Evolutionary conservation across 2,113 vertebrate genomes (phyloP).

Genomic region (Vicugna pacos): DNA sequence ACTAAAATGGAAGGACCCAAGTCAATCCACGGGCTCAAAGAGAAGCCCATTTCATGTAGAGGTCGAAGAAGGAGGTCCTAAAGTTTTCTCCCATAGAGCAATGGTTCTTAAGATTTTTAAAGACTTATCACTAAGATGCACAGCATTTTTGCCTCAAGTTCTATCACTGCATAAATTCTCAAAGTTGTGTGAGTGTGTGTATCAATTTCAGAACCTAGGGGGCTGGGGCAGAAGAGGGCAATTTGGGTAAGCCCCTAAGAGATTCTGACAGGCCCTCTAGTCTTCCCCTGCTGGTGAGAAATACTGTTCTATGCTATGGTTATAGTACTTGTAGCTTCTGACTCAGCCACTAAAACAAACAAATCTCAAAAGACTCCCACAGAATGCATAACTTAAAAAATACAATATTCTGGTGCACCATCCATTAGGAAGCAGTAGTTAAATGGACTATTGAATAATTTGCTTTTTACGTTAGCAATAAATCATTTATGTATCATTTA

Average conservation of each 20-base stretch:
- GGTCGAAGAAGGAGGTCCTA: not conserved
- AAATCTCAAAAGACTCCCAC: not conserved
- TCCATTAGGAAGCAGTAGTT: not conserved
- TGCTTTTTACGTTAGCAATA: slow-evolving; percentile 25
- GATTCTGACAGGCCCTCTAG: not conserved
- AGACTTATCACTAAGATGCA: not conserved
- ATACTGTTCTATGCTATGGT: not conserved
- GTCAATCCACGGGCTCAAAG: not conserved
- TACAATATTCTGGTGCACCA: not conserved
- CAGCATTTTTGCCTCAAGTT: not conserved
- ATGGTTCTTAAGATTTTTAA: slow-evolving; percentile 7
- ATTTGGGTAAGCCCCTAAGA: not conserved
- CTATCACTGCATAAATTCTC: not conserved
- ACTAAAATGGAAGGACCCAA: not conserved
- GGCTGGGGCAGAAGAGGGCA: not conserved
- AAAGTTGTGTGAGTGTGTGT: not conserved
- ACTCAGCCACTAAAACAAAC: not conserved
- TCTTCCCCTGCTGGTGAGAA: not conserved
- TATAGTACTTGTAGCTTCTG: not conserved
- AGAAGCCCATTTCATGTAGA: not conserved
- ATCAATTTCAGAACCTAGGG: not conserved
- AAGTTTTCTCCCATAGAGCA: not conserved
- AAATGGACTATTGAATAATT: not conserved
- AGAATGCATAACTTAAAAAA: not conserved
- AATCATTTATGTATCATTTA: slow-evolving; percentile 17